Percentiles rank a stretch among this genome's conserved stretches.
These are phyloP conservation scores for Cyclina sinensis DNA, from an alignment of 1,140 invertebrate species.

Conservation along the genomic window DNA sequence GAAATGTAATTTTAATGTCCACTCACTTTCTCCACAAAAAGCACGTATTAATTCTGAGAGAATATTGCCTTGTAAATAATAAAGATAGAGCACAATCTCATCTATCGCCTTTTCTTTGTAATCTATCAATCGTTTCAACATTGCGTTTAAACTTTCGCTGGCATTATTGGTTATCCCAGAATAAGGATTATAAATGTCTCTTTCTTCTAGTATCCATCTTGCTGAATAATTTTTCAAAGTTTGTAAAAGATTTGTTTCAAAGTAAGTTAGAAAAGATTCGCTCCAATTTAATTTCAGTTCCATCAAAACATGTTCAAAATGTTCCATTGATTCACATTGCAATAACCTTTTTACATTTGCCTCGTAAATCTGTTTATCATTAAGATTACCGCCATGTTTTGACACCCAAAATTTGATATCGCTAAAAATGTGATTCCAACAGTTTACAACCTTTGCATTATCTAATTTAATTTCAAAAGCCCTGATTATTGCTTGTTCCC, in stretches of 20 bases:
- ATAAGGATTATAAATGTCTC: constrained; percentile 29
- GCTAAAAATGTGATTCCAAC: constrained; percentile 36
- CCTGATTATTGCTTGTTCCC: constrained; percentile 9
- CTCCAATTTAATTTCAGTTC: constrained; percentile 42
- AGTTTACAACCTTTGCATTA: constrained; percentile 5
- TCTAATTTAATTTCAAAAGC: constrained; percentile 27
- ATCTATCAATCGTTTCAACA: constrained; percentile 31
- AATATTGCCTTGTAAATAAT: constrained; percentile 41
- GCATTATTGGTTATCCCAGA: constrained; percentile 19
- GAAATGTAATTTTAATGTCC: too few relatives aligned
- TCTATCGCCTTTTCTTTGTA: constrained; percentile 54
- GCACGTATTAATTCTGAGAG: constrained; percentile 37
- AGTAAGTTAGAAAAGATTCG: constrained; percentile 28
- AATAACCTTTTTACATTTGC: constrained; percentile 27
- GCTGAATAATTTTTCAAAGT: constrained; percentile 4
- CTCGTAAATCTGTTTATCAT: constrained; percentile 49
- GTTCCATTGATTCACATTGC: constrained; percentile 18
- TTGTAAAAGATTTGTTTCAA: not conserved
- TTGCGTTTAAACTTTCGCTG: constrained; percentile 30
- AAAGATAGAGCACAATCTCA: constrained; percentile 40
- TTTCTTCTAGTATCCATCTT: constrained; percentile 38
- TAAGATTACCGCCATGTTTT: constrained; percentile 40
- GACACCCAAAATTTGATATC: constrained; percentile 46
- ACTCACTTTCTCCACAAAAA: constrained; percentile 54
- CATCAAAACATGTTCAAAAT: not conserved